phyloP scores from a whole-genome alignment of 1,140 invertebrate genomes.

The Idris sp. region DNA sequence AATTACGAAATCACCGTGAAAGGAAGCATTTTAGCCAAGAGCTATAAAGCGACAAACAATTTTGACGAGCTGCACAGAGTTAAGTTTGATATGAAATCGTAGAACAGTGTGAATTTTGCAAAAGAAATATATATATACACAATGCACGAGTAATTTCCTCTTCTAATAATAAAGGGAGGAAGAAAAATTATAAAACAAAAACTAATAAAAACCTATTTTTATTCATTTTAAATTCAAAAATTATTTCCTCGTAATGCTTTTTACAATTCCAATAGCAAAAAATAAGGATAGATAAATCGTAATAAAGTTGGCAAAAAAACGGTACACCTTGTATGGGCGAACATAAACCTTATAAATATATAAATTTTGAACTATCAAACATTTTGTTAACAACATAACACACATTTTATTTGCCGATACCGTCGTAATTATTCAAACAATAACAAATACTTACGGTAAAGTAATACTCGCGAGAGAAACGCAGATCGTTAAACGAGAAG shows the following conservation, averaged over 20 bases:
- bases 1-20: conserved; percentile 12
- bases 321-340: conserved; percentile 3
- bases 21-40: conserved; percentile 13
- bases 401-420: conserved; percentile 31
- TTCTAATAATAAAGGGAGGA: too few species aligned
- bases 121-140: too few species aligned
- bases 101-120: too few species aligned
- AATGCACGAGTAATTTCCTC: too few species aligned
- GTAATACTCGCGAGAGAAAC: conserved; percentile 31
- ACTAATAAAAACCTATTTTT: too few species aligned
- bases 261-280: conserved; percentile 4
- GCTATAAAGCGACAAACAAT: conserved; percentile 20
- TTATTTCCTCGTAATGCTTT: too few species aligned
- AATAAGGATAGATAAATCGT: conserved; percentile 16
- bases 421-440: conserved; percentile 40
- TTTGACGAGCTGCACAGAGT: conserved; percentile 7
- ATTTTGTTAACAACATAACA: conserved; percentile 47
- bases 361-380: conserved; percentile 9
- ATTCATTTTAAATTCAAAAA: too few species aligned
- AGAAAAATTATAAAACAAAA: too few species aligned
- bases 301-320: conserved; percentile 13
- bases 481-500: conserved; percentile 16
- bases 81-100: conserved; percentile 10
- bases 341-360: too few species aligned
- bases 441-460: conserved; percentile 29